These are phyloP conservation scores for Drosophila prolongata DNA, from an alignment of 2,888 invertebrate species.

Conservation along the genomic window DNA sequence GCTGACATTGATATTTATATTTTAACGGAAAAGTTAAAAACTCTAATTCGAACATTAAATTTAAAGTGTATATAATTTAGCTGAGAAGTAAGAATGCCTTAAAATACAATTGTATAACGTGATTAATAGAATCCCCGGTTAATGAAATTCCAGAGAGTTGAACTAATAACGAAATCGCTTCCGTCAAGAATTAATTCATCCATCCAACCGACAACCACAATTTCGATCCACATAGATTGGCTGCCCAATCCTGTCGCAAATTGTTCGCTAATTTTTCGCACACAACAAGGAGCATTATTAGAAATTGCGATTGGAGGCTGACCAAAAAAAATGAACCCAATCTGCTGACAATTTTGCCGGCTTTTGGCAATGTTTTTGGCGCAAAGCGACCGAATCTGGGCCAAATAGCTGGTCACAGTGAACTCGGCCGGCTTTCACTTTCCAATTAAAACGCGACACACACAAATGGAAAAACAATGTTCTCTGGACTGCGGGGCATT, in stretches of 20 bases:
- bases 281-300: slow-evolving; percentile 17
- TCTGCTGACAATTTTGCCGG: slow-evolving; percentile 7
- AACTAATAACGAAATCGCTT: no score
- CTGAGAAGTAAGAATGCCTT: no score
- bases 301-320: slow-evolving; percentile 3
- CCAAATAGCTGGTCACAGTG: slow-evolving; percentile 36
- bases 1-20: not conserved
- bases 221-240: not conserved
- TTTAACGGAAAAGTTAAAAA: no score
- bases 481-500: slow-evolving; percentile 45
- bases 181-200: not conserved
- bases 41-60: no score
- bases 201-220: not conserved
- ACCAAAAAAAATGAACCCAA: slow-evolving; percentile 3
- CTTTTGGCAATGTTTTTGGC: slow-evolving; percentile 23
- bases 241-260: not conserved
- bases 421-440: slow-evolving; percentile 20
- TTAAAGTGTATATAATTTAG: no score
- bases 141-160: no score
- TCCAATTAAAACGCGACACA: slow-evolving; percentile 60
- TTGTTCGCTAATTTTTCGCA: slow-evolving; percentile 4
- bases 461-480: slow-evolving; percentile 75
- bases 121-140: no score
- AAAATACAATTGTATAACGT: no score
- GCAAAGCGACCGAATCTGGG: slow-evolving; percentile 28